A percentile compares a stretch with the other conserved stretches of the same genome.
Evolutionary conservation across 2,797 vertebrate genomes (phyloP).

Genomic region (Pachyuromys duprasi): DNA sequence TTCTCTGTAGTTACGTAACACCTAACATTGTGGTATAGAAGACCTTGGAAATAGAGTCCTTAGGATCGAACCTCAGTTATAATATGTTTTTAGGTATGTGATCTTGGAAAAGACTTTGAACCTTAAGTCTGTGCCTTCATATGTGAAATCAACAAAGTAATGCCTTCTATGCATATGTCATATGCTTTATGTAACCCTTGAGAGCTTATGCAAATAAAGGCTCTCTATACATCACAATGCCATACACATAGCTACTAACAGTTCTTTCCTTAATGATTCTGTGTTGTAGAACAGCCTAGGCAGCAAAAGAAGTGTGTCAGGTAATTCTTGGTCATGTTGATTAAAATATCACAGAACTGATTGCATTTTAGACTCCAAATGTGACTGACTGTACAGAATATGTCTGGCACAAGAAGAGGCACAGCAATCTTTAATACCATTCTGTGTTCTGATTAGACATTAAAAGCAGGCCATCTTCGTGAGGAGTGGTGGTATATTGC

Average conservation of each 20-base stretch:
- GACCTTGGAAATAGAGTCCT: neutral
- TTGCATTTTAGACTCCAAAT: neutral
- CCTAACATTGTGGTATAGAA: neutral
- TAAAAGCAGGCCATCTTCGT: neutral
- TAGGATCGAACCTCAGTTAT: neutral
- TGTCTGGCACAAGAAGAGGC: neutral
- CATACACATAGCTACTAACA: neutral
- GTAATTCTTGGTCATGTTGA: neutral
- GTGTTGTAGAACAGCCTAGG: neutral
- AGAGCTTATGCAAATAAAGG: neutral
- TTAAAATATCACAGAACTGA: neutral
- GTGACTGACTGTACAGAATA: neutral
- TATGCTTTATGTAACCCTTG: neutral
- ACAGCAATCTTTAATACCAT: neutral
- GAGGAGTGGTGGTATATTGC: too few species aligned
- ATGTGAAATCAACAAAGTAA: neutral
- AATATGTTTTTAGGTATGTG: neutral
- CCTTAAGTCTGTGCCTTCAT: neutral
- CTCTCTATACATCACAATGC: neutral
- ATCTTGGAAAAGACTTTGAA: neutral
- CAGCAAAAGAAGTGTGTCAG: neutral
- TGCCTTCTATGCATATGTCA: neutral
- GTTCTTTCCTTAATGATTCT: neutral
- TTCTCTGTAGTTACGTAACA: neutral
- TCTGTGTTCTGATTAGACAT: neutral